Evolutionary conservation across 2,113 vertebrate species (phyloP), one percentile per base, ranked within the genome.

Genomic region (Talpa occidentalis): DNA sequence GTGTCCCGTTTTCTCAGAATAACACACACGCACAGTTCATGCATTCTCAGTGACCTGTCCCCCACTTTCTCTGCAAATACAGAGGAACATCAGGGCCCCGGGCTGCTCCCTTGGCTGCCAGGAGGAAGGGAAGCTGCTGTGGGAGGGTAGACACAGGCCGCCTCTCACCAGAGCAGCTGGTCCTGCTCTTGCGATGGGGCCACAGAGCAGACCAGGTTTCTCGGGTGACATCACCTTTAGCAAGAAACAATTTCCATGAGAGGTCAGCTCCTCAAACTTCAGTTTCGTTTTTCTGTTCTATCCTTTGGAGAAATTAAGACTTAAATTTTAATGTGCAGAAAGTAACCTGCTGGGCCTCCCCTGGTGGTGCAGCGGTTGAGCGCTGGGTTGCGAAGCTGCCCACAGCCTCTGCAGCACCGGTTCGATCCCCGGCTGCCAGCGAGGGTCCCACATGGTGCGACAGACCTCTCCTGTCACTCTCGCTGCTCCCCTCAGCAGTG

Each of bases 221-320:
- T 52, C 5, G 6, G 37, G n/a, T 0, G 2, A 52, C 21, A 40
- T 59, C 67, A 17, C 44, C 4, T 91, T 92, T 30, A 11, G 62
- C 8, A 94, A 80, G 22, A 74, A 21, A 22, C 22, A 17, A 0
- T 3, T 5, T 64, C 54, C 87, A 70, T 28, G 1, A 76, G 72
- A 93, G 30, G 72, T 14, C 11, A 78, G 37, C 17, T 40, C 40
- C 10, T 78, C 10, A 73, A 66, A 66, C 28, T 52, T 77, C 52
- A 28, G 14, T 86, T 93, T 10, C 64, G 84, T 87, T 90, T 69
- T 6, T 5, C 14, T 94, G 66, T 67, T 89, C 21, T 79, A 66
- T 44, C 17, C 17, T 56, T 2, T 56, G 44, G 30, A 6, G 26
- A 52, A 59, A 74, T 64, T 59, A 67, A 14, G 17, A 44, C 86